Base-by-base conservation (phyloP, 2,888 invertebrate species). In the Drosophila subquinaria region DNA sequence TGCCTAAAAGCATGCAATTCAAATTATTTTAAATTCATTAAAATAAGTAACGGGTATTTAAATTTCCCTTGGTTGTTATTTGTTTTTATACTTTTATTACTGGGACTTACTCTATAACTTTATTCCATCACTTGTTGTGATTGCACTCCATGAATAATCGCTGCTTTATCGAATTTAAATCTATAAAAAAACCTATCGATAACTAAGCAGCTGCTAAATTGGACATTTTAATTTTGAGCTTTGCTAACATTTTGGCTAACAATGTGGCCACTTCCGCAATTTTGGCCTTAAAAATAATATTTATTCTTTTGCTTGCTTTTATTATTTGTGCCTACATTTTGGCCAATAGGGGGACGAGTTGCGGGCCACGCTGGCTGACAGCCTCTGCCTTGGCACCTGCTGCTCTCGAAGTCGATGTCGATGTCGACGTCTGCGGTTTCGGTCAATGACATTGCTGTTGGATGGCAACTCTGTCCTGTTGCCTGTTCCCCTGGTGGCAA, bases 401-500 rank as follows among this genome's bases (percentile, higher is more conserved):
- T 45, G 51, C 42, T n/a, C 27, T 27, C 27, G 62, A 59, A 15
- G 35, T 23, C 23, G 23, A 23, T 23, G 23, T 40, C 23, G 50
- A 30, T 40, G 72, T 27, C 27, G 27, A 1, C 8, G 27, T 30
- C 60, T 53, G 48, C 59, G 43, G 76, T 50, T 48, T 65, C 81
- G 82, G 82, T 82, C 82, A 82, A 75, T 82, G 82, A 82, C 82
- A 83, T 76, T 71, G 65, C 65, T 61, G 30, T 30, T 23, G 11
- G 60, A 45, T 56, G 56, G 42, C 42, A 55, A 43, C 55, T 33
- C 55, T 43, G 55, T 15, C 42, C 23, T 0, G 0, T 11, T 50
- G 1, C 11, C 42, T 11, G 9, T 33, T 33, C 30, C 38, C 23
- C 23, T 45, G 60, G 42, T 53, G 23, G 59, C 33, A 61, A 43